Percentiles rank a stretch among this genome's conserved stretches.
Conservation (phyloP, 2,797 vertebrate species). For the Pteropus rufus region DNA sequence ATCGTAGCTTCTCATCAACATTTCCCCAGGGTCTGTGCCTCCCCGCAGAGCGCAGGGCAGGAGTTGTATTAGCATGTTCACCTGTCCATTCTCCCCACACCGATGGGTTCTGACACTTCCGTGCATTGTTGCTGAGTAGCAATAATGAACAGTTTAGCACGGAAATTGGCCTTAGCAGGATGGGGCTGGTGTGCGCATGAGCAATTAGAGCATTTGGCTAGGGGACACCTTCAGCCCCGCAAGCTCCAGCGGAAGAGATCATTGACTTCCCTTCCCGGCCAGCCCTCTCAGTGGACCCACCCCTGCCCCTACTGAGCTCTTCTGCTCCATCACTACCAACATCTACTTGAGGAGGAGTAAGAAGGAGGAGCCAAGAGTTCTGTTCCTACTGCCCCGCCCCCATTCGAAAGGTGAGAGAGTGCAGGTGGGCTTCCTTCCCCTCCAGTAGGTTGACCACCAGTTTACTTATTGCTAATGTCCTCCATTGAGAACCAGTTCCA, state of each 20-base stretch:
- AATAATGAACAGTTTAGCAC: conserved; percentile 73
- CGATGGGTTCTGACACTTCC: conserved; percentile 67
- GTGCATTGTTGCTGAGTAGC: conserved; percentile 23
- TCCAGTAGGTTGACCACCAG: neutral
- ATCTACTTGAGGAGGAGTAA: neutral
- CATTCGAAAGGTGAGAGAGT: neutral
- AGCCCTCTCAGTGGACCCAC: neutral
- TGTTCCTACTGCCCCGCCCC: neutral
- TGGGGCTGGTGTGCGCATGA: neutral
- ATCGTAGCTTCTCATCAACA: neutral
- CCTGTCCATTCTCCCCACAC: conserved; percentile 65
- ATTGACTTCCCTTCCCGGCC: neutral
- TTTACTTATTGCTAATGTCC: neutral
- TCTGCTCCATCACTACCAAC: too few species aligned
- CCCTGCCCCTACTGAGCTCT: neutral
- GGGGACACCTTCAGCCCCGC: neutral
- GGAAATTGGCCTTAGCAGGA: conserved; percentile 61
- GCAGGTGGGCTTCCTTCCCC: neutral
- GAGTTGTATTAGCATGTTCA: conserved; percentile 31
- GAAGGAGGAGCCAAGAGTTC: neutral
- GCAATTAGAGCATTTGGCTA: neutral
- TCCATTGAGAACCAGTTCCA: neutral
- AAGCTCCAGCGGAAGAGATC: neutral
- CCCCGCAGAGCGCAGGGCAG: fast-evolving
- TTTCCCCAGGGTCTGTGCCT: neutral